A percentile compares a stretch with the other conserved stretches of the same genome.
phyloP scores from a whole-genome alignment of 1,140 invertebrate species.

The Formica exsecta region DNA sequence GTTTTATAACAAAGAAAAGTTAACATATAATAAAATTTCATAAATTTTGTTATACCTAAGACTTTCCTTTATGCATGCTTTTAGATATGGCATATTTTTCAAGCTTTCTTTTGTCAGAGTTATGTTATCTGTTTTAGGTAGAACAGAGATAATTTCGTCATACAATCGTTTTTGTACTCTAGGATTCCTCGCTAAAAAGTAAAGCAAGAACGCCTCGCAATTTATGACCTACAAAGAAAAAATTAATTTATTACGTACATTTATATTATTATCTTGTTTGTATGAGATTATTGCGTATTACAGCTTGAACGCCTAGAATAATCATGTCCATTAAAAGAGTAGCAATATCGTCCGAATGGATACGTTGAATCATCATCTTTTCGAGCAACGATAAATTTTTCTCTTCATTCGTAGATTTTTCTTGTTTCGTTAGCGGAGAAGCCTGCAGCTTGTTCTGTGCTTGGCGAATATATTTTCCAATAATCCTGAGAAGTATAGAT shows the following conservation, averaged over 20 bases:
- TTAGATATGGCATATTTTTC: conserved; percentile 87
- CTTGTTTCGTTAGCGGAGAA: conserved; percentile 2
- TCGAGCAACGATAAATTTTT: conserved; percentile 83
- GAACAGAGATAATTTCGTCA: conserved; percentile 86
- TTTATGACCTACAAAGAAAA: conserved; percentile 86
- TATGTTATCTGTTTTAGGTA: conserved; percentile 70
- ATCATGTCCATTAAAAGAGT: conserved; percentile 89
- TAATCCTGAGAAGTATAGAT: conserved; percentile 79
- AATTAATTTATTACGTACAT: background rate
- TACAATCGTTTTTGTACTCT: conserved; percentile 88
- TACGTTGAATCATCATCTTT: conserved; percentile 86
- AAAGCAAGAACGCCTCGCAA: conserved; percentile 88
- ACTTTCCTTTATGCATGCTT: conserved; percentile 90
- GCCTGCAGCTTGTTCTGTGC: conserved; percentile 76
- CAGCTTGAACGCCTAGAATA: conserved; percentile 88
- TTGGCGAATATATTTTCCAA: conserved; percentile 82
- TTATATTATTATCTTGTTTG: background rate
- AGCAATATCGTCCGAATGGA: conserved; percentile 88
- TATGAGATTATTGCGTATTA: conserved; percentile 73
- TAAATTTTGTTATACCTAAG: conserved; percentile 85
- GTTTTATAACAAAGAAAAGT: background rate
- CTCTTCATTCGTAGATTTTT: conserved; percentile 21
- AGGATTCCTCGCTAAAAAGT: conserved; percentile 88
- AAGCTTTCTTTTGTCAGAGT: conserved; percentile 83
- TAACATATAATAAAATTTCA: background rate